Base-by-base conservation (phyloP, 2,888 invertebrate genomes). In the Helobdella robusta region DNA sequence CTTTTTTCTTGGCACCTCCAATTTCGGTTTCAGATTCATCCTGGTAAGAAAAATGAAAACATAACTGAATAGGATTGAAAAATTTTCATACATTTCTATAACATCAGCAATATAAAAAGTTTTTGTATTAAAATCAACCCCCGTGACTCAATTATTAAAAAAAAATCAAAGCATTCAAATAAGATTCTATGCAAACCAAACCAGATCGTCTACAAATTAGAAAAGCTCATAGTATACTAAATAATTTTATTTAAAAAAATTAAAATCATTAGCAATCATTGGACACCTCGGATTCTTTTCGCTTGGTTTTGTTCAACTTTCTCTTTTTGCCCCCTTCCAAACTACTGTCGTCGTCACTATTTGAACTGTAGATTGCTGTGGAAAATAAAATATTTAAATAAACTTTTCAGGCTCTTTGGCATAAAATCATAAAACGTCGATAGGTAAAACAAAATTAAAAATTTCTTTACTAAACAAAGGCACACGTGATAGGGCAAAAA, bases 331-430 rank as follows among this genome's bases (percentile, higher is more conserved):
- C 32, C 6, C 32, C 28, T 36, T 56, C 23, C 2, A 30, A 25
- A 44, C 30, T 50, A 20, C 44, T 40, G 8, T 44, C 44, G 20
- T 62, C 62, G 32, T 48, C 46, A 35, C 48, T 44, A 23, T 64
- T 28, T 54, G 56, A 64, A 30, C 54, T 54, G 56, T 56, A 56
- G 15, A 56, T 64, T 20, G 56, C 54, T 56, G 54, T 15, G 15
- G 6, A 18, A 63, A n/a, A 32, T 6, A 48, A 30, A 30, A 32
- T 28, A 61, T n/a, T 23, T 36, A 35, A 36, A 11, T 18, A 52
- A 34, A n/a, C n/a, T n/a, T n/a, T n/a, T n/a, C n/a, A n/a, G n/a
- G n/a, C n/a, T n/a, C n/a, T n/a, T n/a, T n/a, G n/a, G n/a, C n/a
- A n/a, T n/a, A n/a, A n/a, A n/a, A n/a, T n/a, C n/a, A n/a, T n/a